A percentile compares a stretch with the other conserved stretches of the same genome.
phyloP scores from a whole-genome alignment of 2,113 vertebrate species.

The Mystacornis crossleyi region DNA sequence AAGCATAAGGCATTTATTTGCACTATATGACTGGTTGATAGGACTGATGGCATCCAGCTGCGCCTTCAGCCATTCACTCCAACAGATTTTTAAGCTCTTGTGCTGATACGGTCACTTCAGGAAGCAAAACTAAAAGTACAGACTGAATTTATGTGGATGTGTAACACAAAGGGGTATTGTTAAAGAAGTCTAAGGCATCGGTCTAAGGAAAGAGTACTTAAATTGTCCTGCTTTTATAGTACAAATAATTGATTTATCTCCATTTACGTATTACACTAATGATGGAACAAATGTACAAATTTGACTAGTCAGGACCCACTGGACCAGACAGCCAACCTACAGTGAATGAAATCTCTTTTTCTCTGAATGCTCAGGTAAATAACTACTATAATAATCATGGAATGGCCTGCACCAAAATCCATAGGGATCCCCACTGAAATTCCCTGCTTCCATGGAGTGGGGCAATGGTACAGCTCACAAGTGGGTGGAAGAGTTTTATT shows the following conservation, averaged over 20 bases:
- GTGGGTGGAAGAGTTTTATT: background rate
- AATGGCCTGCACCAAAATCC: background rate
- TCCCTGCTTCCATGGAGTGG: background rate
- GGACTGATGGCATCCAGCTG: background rate
- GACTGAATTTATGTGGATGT: background rate
- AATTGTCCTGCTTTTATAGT: background rate
- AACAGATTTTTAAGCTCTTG: background rate
- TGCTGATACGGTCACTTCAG: background rate
- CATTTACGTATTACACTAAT: background rate
- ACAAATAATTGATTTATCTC: background rate
- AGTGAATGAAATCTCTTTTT: background rate
- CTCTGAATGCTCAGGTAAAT: background rate
- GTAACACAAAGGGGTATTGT: background rate
- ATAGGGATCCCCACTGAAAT: background rate
- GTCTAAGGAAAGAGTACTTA: background rate
- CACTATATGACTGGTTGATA: background rate
- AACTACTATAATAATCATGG: rapidly evolving
- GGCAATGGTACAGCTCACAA: background rate
- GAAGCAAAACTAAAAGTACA: background rate
- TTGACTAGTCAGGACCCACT: background rate
- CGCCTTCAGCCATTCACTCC: background rate
- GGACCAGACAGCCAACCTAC: background rate
- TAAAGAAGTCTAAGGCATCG: background rate
- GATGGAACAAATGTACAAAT: background rate
- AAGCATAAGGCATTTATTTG: background rate